Percentiles rank a stretch among this genome's conserved stretches.
These are phyloP conservation scores for Muscidifurax raptorellus DNA, from an alignment of 1,140 invertebrate species.

Conservation along the genomic window DNA sequence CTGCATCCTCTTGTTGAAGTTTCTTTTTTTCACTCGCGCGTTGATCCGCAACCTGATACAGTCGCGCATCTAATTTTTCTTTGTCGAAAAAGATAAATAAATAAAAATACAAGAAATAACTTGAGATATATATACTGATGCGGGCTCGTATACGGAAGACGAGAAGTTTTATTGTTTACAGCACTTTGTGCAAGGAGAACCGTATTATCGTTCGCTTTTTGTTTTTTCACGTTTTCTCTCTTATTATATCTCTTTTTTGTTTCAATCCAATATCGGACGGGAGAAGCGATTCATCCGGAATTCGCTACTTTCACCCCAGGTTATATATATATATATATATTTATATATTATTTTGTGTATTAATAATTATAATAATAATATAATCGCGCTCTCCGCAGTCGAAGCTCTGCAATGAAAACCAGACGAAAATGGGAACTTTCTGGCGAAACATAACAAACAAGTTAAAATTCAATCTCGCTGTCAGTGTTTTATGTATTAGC, in stretches of 20 bases:
- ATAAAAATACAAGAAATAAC: slow-evolving; percentile 6
- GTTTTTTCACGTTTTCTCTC: not conserved
- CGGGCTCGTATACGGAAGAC: slow-evolving; percentile 46
- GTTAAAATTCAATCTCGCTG: not conserved
- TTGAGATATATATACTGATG: not conserved
- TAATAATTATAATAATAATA: slow-evolving; percentile 37
- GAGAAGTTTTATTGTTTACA: slow-evolving; percentile 44
- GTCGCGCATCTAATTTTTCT: not conserved
- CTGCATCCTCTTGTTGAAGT: not conserved
- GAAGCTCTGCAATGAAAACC: not conserved
- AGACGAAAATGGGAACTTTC: not conserved
- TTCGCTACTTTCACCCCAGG: slow-evolving; percentile 12
- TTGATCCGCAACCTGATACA: not conserved
- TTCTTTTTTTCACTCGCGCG: not conserved
- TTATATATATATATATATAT: slow-evolving; percentile 13
- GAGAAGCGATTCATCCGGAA: slow-evolving; percentile 43
- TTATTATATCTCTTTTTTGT: not conserved
- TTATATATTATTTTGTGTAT: not conserved
- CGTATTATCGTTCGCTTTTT: not conserved
- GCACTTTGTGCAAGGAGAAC: slow-evolving; percentile 26
- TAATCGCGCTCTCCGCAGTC: slow-evolving; percentile 13
- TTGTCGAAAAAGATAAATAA: not conserved
- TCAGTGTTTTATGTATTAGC: not conserved
- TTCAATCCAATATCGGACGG: slow-evolving; percentile 35
- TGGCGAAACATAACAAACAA: not conserved